phyloP scores from a whole-genome alignment of 2,797 vertebrate species.

The Chelidonichthys spinosus region DNA sequence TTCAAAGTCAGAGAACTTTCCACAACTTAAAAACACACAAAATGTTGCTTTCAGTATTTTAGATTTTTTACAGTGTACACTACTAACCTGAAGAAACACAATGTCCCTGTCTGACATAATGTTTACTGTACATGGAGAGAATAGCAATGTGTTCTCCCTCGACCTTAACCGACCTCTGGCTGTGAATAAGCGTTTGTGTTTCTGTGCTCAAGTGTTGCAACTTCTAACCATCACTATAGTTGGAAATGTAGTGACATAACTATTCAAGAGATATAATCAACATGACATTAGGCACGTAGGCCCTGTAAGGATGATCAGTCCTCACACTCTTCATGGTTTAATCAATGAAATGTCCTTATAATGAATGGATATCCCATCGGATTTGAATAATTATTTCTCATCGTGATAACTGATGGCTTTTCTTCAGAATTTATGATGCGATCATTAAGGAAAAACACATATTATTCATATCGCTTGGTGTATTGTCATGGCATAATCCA shows the following conservation, averaged over 20 bases:
- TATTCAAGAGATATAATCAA: slow-evolving; percentile 4
- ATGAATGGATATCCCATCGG: slow-evolving; percentile 31
- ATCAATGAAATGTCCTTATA: slow-evolving; percentile 13
- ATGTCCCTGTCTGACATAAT: not conserved
- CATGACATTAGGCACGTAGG: not conserved
- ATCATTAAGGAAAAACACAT: slow-evolving; percentile 9
- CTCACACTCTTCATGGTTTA: slow-evolving; percentile 11
- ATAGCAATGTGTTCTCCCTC: not conserved
- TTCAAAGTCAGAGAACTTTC: not conserved
- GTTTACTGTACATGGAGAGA: not conserved
- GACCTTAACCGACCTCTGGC: not conserved
- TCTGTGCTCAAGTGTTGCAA: not conserved
- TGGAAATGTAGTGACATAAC: not conserved
- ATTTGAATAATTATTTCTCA: slow-evolving; percentile 1
- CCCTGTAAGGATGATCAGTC: slow-evolving; percentile 20
- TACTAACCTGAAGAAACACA: not conserved
- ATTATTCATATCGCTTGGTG: slow-evolving; percentile 29
- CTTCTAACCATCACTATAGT: not conserved
- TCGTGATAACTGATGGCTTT: slow-evolving; percentile 10
- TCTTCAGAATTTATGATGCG: not conserved
- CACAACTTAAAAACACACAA: not conserved
- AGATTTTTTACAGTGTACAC: not conserved
- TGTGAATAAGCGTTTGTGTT: slow-evolving; percentile 13
- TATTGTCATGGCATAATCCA: slow-evolving; percentile 38
- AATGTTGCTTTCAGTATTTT: not conserved